Evolutionary conservation across 2,113 vertebrate genomes (phyloP).

Genomic region (Hippocampus barbouri): DNA sequence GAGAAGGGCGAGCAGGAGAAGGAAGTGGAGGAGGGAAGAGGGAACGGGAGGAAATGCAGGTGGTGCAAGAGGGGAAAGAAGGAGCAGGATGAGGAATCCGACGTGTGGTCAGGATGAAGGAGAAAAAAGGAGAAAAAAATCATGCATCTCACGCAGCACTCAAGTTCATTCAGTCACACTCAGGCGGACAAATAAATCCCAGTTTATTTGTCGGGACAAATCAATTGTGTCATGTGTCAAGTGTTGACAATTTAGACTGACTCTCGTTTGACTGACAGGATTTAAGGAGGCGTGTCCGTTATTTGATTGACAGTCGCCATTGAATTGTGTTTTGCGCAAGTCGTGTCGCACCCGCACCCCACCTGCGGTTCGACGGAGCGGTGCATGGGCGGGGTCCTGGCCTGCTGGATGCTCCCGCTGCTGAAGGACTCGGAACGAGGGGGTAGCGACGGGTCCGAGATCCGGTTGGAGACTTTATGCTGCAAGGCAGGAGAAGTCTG

Average conservation of each 20-base stretch:
- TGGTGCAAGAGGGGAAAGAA: slow-evolving; percentile 4
- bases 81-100: background rate
- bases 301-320: background rate
- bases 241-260: too few species aligned
- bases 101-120: slow-evolving; percentile 3
- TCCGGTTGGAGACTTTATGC: slow-evolving; percentile 95
- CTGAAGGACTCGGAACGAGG: slow-evolving; percentile 97
- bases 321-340: background rate
- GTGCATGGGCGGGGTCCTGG: slow-evolving; percentile 91
- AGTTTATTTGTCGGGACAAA: background rate
- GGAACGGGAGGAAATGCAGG: slow-evolving; percentile 28
- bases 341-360: background rate
- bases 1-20: slow-evolving; percentile 14
- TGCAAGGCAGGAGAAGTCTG: slow-evolving; percentile 89
- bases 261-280: too few species aligned
- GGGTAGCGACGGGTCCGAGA: slow-evolving; percentile 93
- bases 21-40: background rate
- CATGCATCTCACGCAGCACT: slow-evolving; percentile 18
- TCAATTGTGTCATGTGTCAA: too few species aligned
- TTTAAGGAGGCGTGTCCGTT: background rate
- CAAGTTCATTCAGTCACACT: background rate
- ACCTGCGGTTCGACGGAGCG: slow-evolving; percentile 93
- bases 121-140: slow-evolving; percentile 10
- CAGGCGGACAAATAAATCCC: background rate
- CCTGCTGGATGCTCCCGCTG: slow-evolving; percentile 89